phyloP scores from a whole-genome alignment of 2,113 vertebrate genomes.

The Neoarius graeffei region DNA sequence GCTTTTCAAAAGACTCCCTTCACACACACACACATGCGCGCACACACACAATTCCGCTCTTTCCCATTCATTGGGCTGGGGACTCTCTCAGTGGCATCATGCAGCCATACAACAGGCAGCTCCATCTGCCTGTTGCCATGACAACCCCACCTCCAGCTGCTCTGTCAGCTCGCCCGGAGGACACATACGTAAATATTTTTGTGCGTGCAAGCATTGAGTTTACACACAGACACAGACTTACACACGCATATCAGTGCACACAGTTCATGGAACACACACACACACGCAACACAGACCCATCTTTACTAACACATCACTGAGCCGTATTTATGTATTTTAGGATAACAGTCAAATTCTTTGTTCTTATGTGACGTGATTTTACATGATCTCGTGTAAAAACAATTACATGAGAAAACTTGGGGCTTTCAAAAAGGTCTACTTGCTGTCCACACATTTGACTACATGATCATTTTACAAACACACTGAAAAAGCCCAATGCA shows the following conservation, averaged over 20 bases:
- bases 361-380: neutral
- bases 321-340: slow-evolving; percentile 6
- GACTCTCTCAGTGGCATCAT: slow-evolving; percentile 53
- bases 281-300: slow-evolving; percentile 17
- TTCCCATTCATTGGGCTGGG: slow-evolving; percentile 62
- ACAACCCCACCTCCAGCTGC: slow-evolving; percentile 74
- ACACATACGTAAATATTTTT: slow-evolving; percentile 56
- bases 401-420: neutral
- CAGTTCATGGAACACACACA: slow-evolving; percentile 42
- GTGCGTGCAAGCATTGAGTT: slow-evolving; percentile 56
- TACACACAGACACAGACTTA: slow-evolving; percentile 31
- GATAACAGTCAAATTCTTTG: neutral
- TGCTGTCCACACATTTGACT: neutral
- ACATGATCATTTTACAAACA: no score
- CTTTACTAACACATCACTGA: slow-evolving; percentile 5
- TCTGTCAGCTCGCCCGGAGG: slow-evolving; percentile 55
- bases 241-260: slow-evolving; percentile 44
- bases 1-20: slow-evolving; percentile 43
- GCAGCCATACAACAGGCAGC: slow-evolving; percentile 53
- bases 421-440: neutral
- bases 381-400: neutral
- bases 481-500: neutral
- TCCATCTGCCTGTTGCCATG: slow-evolving; percentile 75
- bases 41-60: slow-evolving; percentile 30
- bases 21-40: slow-evolving; percentile 29